Conservation (phyloP, 2,797 vertebrate genomes). For the Coilia nasus region DNA sequence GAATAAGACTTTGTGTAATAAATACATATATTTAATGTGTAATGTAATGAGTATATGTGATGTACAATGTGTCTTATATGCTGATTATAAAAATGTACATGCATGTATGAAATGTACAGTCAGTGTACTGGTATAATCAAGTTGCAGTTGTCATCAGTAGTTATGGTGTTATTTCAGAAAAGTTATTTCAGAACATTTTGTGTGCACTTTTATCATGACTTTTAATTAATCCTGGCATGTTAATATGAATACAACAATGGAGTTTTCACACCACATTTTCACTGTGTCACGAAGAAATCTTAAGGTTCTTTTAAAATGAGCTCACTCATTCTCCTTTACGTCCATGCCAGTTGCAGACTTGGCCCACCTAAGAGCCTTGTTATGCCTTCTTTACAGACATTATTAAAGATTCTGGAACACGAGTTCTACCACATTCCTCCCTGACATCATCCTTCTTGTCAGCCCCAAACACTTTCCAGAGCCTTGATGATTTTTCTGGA, state of each 20-base stretch:
- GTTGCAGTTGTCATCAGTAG: background rate
- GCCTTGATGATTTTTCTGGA: background rate
- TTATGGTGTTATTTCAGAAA: background rate
- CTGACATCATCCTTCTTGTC: background rate
- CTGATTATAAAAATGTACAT: no score
- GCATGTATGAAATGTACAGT: no score
- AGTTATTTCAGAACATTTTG: background rate
- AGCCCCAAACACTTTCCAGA: background rate
- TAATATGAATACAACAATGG: background rate
- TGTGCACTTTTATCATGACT: background rate
- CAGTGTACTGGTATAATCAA: no score
- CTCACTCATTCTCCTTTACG: background rate
- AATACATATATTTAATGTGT: no score
- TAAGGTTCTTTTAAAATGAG: background rate
- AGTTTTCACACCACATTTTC: background rate
- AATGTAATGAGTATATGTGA: no score
- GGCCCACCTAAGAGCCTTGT: background rate
- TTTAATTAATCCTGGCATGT: background rate
- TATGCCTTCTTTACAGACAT: background rate
- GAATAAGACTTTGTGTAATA: no score
- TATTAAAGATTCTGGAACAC: background rate
- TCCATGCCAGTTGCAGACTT: background rate
- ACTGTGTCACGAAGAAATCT: background rate
- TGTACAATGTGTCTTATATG: no score
- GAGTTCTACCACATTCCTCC: no score